Evolutionary conservation across 2,113 vertebrate genomes (phyloP).

Genomic region (Hippocampus barbouri): DNA sequence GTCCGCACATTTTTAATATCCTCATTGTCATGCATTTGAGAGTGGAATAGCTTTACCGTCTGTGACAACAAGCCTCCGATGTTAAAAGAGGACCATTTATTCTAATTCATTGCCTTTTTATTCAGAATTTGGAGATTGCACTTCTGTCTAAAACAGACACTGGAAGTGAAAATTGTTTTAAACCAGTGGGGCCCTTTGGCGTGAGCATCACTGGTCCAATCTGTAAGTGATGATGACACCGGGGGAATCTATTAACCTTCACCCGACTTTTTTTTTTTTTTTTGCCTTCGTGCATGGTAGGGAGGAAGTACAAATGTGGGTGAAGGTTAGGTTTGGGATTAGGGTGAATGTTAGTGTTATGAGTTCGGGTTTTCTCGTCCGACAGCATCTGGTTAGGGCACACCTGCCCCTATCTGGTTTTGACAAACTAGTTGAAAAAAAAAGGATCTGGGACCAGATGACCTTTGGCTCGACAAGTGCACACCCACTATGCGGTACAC

Average conservation of each 20-base stretch:
- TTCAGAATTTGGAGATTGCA: too few relatives aligned
- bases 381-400: not conserved
- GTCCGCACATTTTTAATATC: constrained; percentile 62
- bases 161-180: not conserved
- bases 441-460: not conserved
- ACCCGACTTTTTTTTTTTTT: not conserved
- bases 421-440: not conserved
- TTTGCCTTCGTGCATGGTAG: not conserved
- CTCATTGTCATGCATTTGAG: constrained; percentile 35
- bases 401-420: too few relatives aligned
- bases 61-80: constrained; percentile 32
- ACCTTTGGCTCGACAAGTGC: not conserved
- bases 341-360: not conserved
- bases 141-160: too few relatives aligned
- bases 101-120: not conserved
- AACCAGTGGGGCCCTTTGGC: too few relatives aligned
- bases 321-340: not conserved
- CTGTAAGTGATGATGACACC: not conserved
- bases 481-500: not conserved
- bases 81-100: constrained; percentile 42
- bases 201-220: not conserved
- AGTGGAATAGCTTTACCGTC: constrained; percentile 55
- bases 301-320: not conserved
- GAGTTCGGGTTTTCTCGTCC: not conserved
- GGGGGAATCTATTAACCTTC: not conserved